These are phyloP conservation scores for Proterorhinus semilunaris DNA, from an alignment of 2,113 vertebrate species.

Conservation along the genomic window DNA sequence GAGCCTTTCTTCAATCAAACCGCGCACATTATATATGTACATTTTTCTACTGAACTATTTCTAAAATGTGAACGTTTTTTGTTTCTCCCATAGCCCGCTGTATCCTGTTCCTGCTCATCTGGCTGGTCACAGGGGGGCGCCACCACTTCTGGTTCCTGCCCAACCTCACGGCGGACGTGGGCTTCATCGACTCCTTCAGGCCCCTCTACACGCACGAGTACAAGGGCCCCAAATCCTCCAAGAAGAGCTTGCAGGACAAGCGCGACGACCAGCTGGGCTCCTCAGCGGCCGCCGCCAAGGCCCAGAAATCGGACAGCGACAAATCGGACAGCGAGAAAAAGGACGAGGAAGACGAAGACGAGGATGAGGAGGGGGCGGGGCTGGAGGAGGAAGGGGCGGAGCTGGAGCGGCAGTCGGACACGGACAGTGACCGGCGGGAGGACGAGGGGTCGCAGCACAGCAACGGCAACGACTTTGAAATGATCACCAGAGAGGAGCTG, in stretches of 20 bases:
- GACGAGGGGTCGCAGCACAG: conserved; percentile 98
- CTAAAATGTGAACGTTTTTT: not conserved
- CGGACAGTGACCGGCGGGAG: conserved; percentile 94
- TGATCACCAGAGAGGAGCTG: conserved; percentile 98
- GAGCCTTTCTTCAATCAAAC: no score
- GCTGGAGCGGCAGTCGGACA: conserved; percentile 87
- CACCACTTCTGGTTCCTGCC: conserved; percentile 99
- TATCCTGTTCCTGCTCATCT: conserved; percentile 97
- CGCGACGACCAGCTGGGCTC: conserved; percentile 43
- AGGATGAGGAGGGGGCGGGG: conserved; percentile 78
- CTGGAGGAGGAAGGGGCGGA: conserved; percentile 51
- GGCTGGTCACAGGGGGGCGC: conserved; percentile 94
- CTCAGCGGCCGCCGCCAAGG: conserved; percentile 70
- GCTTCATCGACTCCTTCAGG: conserved; percentile 98
- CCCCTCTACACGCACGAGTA: conserved; percentile 98
- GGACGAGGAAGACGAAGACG: conserved; percentile 84
- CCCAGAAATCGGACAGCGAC: conserved; percentile 88
- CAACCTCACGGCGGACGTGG: conserved; percentile 96
- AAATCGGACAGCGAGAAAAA: conserved; percentile 96
- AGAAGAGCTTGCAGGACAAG: conserved; percentile 84
- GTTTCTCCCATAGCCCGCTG: conserved; percentile 85
- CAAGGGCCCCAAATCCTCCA: conserved; percentile 89
- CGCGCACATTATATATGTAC: no score
- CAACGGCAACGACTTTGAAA: conserved; percentile 99
- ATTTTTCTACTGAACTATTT: not conserved